phyloP scores from a whole-genome alignment of 2,113 vertebrate species.

The Toxotes chatareus region DNA sequence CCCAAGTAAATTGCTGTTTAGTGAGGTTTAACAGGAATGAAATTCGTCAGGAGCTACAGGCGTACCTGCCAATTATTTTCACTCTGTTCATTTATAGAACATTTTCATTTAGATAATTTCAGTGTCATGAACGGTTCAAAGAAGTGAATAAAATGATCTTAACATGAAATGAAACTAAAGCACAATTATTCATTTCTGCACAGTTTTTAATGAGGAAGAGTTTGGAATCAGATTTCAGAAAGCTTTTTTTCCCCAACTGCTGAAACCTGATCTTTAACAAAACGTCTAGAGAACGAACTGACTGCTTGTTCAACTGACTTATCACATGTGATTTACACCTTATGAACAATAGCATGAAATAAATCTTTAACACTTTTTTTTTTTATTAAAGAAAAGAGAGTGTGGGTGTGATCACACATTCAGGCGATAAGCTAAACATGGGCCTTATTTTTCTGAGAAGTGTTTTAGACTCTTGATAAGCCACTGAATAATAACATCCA shows the following conservation, averaged over 20 bases:
- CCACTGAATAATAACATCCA: not conserved
- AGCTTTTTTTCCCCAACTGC: too few species aligned
- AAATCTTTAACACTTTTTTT: not conserved
- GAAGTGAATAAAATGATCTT: not conserved
- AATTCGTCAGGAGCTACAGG: conserved; percentile 1
- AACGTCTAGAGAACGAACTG: too few species aligned
- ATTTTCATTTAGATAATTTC: too few species aligned
- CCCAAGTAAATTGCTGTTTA: not conserved
- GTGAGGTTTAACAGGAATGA: not conserved
- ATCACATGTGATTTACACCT: too few species aligned
- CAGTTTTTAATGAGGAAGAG: too few species aligned
- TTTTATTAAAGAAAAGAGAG: not conserved
- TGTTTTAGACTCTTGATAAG: not conserved
- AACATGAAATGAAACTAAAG: not conserved
- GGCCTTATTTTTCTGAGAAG: not conserved
- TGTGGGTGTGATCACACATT: conserved; percentile 6
- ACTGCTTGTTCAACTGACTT: too few species aligned
- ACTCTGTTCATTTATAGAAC: not conserved
- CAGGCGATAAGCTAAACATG: not conserved
- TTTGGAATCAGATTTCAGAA: too few species aligned
- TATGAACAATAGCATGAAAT: too few species aligned
- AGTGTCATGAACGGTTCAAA: too few species aligned
- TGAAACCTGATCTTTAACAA: not conserved
- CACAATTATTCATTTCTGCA: too few species aligned
- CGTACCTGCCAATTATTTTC: too few species aligned